A percentile compares a stretch with the other conserved stretches of the same genome.
These are phyloP conservation scores for Cynocephalus volans DNA, from an alignment of 2,113 vertebrate species.

Conservation along the genomic window DNA sequence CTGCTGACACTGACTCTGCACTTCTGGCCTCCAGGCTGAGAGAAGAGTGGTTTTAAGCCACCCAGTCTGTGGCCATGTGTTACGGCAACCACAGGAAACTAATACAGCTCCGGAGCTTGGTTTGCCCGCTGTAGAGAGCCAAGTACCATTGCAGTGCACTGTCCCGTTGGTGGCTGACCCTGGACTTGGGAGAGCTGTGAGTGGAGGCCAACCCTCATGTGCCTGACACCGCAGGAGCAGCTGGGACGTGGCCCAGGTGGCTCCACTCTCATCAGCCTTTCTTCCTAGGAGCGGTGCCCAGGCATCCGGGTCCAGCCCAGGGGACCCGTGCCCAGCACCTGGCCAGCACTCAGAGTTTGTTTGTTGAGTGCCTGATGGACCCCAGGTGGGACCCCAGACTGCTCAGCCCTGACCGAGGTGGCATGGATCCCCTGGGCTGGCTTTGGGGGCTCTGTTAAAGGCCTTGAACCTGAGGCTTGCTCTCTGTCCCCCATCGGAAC, in stretches of 20 bases:
- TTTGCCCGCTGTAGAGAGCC: not conserved
- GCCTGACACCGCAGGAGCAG: not conserved
- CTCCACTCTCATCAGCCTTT: too few relatives aligned
- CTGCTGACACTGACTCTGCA: not conserved
- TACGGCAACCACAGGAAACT: not conserved
- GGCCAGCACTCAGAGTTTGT: not conserved
- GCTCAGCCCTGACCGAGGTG: not conserved
- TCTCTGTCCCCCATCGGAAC: not conserved
- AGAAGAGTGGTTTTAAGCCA: not conserved
- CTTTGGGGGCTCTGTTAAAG: not conserved
- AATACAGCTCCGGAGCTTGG: fast-evolving
- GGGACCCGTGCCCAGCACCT: not conserved
- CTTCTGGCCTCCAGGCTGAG: not conserved
- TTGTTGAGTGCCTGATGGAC: not conserved
- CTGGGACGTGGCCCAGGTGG: not conserved
- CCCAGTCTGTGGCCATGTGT: not conserved
- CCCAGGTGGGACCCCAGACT: too few relatives aligned
- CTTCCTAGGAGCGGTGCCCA: too few relatives aligned
- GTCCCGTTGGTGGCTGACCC: too few relatives aligned
- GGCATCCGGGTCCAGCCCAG: fast-evolving
- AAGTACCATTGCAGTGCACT: too few relatives aligned
- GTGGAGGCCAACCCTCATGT: fast-evolving
- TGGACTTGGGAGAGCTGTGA: too few relatives aligned
- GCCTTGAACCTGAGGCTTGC: not conserved
- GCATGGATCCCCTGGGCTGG: not conserved